Evolutionary conservation across 2,888 invertebrate genomes (phyloP).

Genomic region (Ophioninae sp.): DNA sequence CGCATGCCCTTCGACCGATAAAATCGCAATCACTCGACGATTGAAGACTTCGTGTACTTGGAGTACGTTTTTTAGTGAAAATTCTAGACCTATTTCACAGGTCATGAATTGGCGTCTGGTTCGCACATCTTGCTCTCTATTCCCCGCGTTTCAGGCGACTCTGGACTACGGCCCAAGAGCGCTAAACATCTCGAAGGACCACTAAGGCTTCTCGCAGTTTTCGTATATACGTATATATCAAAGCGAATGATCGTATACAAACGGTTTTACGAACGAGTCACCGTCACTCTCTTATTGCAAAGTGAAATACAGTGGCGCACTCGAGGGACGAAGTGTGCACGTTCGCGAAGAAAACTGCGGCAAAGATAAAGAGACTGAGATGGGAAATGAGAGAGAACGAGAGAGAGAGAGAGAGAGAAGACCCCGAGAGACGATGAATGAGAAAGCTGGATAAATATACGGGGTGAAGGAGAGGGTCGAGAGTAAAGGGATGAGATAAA

Average conservation of each 20-base stretch:
- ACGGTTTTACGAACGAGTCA: conserved; percentile 62
- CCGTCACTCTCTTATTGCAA: conserved; percentile 62
- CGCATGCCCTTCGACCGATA: neutral
- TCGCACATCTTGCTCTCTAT: conserved; percentile 27
- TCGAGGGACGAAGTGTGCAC: conserved; percentile 59
- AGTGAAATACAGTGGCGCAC: conserved; percentile 64
- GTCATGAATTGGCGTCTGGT: conserved; percentile 45
- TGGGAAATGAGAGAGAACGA: neutral
- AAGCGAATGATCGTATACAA: conserved; percentile 65
- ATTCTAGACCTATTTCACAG: conserved; percentile 55
- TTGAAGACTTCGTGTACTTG: neutral
- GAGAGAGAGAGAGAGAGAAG: conserved; percentile 8
- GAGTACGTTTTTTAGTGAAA: conserved; percentile 4
- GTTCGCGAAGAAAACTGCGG: conserved; percentile 52
- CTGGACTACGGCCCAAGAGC: conserved; percentile 30
- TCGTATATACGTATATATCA: conserved; percentile 43
- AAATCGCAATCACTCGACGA: neutral
- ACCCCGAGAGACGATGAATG: conserved; percentile 31
- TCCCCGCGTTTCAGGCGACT: conserved; percentile 44
- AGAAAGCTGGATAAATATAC: conserved; percentile 43
- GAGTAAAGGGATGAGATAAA: conserved; percentile 66
- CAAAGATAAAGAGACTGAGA: conserved; percentile 17
- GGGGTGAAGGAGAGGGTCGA: conserved; percentile 11
- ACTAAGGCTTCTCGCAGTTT: conserved; percentile 31
- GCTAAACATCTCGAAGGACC: conserved; percentile 36